Base-by-base conservation (phyloP, 2,888 invertebrate genomes). In the Dolichomitus sp. region DNA sequence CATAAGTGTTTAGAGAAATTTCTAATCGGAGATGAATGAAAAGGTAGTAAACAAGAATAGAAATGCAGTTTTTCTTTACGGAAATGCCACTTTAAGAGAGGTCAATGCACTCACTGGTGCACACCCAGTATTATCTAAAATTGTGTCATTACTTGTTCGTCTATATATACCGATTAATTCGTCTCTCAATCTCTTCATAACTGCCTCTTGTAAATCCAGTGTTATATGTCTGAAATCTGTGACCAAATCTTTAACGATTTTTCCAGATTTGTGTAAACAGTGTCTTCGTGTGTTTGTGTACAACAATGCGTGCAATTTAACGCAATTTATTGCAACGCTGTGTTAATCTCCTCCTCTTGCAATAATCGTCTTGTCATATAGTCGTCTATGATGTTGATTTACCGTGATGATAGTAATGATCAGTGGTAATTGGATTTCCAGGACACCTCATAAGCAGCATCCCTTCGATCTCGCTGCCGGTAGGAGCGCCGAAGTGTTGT, bases 371-470 rank as follows among this genome's bases (percentile, higher is more conserved):
- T 37, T 23, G 40, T 17, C n/a, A 17, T 33, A 27, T 37, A 12
- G 30, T 72, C 45, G 50, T 63, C 37, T 63, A 50, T 66, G 50
- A 40, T 52, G 9, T 57, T 63, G 23, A 63, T 81, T 90, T 91
- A 91, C 92, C 92, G 88, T 91, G 86, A 85, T 86, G 89, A 88
- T 90, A 91, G 80, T 88, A 87, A 80, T 76, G 80, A 83, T 92
- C 91, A 61, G 87, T 86, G 69, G 54, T 48, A 40, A 89, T 77
- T 72, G 82, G 84, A 86, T 86, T 89, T 75, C 85, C 87, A 57
- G 85, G 79, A 83, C 90, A 89, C 80, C 89, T 87, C 66, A 90
- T 90, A 63, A 92, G 86, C 17, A 92, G 89, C 92, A 92, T 92
- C 84, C 89, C 89, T 85, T 86, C 82, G 48, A 87, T 85, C 65